Percentiles rank a stretch among this genome's conserved stretches.
Conservation (phyloP, 2,888 invertebrate species). For the Euplagia quadripunctaria region DNA sequence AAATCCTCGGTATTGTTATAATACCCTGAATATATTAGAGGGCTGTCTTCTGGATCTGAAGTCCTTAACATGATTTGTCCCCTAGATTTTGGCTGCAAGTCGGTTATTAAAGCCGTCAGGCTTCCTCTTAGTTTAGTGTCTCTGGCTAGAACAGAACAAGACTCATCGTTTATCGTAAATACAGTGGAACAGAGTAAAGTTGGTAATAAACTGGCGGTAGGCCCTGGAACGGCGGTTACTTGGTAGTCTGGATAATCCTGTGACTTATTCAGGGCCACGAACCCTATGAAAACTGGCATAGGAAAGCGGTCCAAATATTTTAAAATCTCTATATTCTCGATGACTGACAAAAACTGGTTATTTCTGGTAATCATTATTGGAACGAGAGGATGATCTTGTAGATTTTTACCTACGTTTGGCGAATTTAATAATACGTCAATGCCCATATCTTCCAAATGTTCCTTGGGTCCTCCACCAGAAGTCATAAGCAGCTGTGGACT, state of each 20-base stretch:
- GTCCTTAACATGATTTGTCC: slow-evolving; percentile 59
- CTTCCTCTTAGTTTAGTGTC: slow-evolving; percentile 42
- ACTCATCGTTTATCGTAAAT: slow-evolving; percentile 55
- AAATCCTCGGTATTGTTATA: slow-evolving; percentile 57
- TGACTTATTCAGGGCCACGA: slow-evolving; percentile 59
- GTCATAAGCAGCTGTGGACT: slow-evolving; percentile 71
- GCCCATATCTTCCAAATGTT: slow-evolving; percentile 59
- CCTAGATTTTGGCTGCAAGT: slow-evolving; percentile 66
- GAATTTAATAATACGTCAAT: slow-evolving; percentile 59
- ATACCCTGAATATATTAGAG: slow-evolving; percentile 57
- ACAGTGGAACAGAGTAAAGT: slow-evolving; percentile 53
- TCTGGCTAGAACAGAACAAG: slow-evolving; percentile 54
- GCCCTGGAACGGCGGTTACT: slow-evolving; percentile 51
- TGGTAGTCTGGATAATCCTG: slow-evolving; percentile 70
- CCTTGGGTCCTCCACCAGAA: slow-evolving; percentile 69
- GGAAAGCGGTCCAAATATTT: slow-evolving; percentile 58
- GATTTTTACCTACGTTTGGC: slow-evolving; percentile 65
- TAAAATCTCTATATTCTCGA: slow-evolving; percentile 54
- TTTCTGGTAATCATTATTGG: slow-evolving; percentile 55
- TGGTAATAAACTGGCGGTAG: slow-evolving; percentile 50
- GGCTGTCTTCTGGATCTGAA: slow-evolving; percentile 57
- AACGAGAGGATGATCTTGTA: slow-evolving; percentile 66
- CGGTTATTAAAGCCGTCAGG: slow-evolving; percentile 49
- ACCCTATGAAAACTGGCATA: slow-evolving; percentile 60
- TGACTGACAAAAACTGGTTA: slow-evolving; percentile 35